phyloP scores from a whole-genome alignment of 2,113 vertebrate species.

The Pomatostomus ruficeps region DNA sequence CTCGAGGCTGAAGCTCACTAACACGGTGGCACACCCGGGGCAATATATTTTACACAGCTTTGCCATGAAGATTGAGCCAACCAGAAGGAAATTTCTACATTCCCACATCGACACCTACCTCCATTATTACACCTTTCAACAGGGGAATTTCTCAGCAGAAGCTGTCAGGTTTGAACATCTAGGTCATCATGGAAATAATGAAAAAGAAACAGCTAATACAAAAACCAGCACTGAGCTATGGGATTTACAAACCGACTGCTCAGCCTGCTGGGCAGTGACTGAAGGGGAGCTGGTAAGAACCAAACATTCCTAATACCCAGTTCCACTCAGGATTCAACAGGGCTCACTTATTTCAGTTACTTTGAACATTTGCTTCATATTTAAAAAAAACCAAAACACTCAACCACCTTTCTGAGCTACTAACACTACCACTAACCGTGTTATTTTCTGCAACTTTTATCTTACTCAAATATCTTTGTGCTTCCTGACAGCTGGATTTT shows the following conservation, averaged over 20 bases:
- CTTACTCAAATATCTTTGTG: not conserved
- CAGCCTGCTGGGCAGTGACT: not conserved
- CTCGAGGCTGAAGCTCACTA: not conserved
- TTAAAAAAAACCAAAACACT: not conserved
- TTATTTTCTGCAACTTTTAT: not conserved
- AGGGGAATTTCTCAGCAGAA: rapidly evolving
- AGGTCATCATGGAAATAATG: not conserved
- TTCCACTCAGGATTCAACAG: not conserved
- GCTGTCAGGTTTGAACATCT: not conserved
- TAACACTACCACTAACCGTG: not conserved
- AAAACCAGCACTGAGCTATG: rapidly evolving
- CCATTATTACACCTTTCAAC: not conserved
- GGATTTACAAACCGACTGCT: not conserved
- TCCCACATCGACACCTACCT: rapidly evolving
- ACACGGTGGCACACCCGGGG: rapidly evolving
- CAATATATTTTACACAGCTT: not conserved
- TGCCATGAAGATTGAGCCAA: not conserved
- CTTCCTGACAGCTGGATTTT: not conserved
- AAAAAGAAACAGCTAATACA: not conserved
- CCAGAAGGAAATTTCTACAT: not conserved
- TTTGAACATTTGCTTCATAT: not conserved
- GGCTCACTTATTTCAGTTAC: not conserved
- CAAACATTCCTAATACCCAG: not conserved
- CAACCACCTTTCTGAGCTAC: not conserved
- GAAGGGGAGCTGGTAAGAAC: rapidly evolving